phyloP scores from a whole-genome alignment of 2,113 vertebrate genomes.

The Myiagra hebetior region DNA sequence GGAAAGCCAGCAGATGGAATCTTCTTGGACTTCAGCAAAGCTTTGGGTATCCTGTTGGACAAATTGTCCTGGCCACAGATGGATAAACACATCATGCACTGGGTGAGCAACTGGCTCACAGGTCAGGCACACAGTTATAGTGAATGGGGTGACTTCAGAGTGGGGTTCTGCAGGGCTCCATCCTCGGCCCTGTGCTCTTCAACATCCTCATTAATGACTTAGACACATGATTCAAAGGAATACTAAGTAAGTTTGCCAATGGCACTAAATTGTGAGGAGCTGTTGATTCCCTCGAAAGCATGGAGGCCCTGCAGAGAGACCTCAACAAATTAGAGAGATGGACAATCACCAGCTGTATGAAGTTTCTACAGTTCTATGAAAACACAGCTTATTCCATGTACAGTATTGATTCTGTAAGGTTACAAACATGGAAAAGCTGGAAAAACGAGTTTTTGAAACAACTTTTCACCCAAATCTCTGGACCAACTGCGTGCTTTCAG shows the following conservation, averaged over 20 bases:
- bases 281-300: neutral
- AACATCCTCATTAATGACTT: too few species aligned
- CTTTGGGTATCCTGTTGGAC: neutral
- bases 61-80: neutral
- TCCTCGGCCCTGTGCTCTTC: neutral
- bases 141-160: neutral
- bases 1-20: neutral
- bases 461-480: neutral
- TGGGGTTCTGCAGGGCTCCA: neutral
- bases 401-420: neutral
- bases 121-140: neutral
- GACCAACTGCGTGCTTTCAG: neutral
- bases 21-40: neutral
- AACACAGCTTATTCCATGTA: neutral
- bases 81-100: rapidly evolving
- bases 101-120: neutral
- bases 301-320: neutral
- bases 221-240: neutral
- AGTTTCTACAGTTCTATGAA: neutral
- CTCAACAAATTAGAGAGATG: neutral
- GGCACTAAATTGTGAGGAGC: neutral
- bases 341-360: neutral
- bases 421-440: neutral
- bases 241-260: neutral
- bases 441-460: neutral